phyloP scores from a whole-genome alignment of 30 jellyfish, hydroid and myxozoan species.

The Aurelia sp. region DNA sequence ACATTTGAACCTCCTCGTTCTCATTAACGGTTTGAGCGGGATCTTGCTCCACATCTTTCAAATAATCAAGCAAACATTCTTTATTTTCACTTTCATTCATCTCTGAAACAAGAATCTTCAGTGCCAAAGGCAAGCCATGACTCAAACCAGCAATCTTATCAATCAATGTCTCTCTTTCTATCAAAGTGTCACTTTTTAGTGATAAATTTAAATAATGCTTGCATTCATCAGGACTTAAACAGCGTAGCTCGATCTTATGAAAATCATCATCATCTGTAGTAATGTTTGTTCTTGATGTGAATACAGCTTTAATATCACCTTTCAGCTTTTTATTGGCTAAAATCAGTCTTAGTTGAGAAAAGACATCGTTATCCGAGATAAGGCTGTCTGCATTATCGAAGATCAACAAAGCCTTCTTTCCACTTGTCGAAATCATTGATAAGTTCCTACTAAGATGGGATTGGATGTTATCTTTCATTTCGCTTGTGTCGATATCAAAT shows the following conservation, averaged over 20 bases:
- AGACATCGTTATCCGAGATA: neutral
- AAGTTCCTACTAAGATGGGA: neutral
- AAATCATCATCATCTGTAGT: no score
- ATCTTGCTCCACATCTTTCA: slow-evolving; percentile 8
- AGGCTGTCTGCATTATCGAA: slow-evolving; percentile 36
- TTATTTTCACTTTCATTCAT: neutral
- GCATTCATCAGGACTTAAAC: neutral
- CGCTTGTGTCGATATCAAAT: slow-evolving; percentile 13
- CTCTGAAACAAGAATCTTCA: slow-evolving; percentile 2
- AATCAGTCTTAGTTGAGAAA: neutral
- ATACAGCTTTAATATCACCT: slow-evolving; percentile 1
- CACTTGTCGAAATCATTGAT: neutral
- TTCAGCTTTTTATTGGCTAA: neutral
- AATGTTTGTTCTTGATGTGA: no score
- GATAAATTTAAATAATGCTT: neutral
- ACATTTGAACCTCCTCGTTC: neutral
- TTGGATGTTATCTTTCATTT: neutral
- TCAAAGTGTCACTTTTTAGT: neutral
- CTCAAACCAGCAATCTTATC: neutral
- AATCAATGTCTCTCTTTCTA: neutral
- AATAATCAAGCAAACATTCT: slow-evolving; percentile 8
- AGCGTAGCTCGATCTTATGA: neutral
- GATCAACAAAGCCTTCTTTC: neutral
- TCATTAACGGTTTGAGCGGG: slow-evolving; percentile 1
- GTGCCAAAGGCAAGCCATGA: slow-evolving; percentile 23